phyloP scores from a whole-genome alignment of 1,140 invertebrate species.

The Telenomus remus region DNA sequence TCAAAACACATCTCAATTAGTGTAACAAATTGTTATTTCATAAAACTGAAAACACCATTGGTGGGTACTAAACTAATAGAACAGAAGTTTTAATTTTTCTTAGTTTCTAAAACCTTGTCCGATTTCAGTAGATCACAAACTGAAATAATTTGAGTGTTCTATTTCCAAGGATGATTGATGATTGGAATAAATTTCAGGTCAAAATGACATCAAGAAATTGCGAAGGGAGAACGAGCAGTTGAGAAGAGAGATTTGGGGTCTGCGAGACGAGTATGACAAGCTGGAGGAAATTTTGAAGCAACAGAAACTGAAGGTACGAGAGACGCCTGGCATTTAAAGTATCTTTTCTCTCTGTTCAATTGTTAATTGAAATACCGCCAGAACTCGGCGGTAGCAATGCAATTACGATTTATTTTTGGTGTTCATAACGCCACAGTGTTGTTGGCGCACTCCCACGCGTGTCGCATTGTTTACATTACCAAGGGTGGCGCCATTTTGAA shows the following conservation, averaged over 20 bases:
- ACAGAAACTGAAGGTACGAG: constrained; percentile 77
- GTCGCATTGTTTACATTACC: too few relatives aligned
- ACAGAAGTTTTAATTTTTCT: too few relatives aligned
- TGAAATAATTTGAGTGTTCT: too few relatives aligned
- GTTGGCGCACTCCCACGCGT: too few relatives aligned
- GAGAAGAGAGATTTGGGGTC: constrained; percentile 88
- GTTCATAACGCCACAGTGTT: constrained; percentile 20
- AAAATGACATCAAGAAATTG: constrained; percentile 91
- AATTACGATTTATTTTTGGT: constrained; percentile 43
- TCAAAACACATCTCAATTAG: too few relatives aligned
- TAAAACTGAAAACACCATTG: too few relatives aligned
- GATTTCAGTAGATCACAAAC: too few relatives aligned
- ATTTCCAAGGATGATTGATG: neutral
- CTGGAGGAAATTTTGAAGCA: constrained; percentile 85
- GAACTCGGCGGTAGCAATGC: constrained; percentile 35
- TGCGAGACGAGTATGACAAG: constrained; percentile 91
- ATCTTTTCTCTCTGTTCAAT: constrained; percentile 13
- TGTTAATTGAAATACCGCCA: constrained; percentile 49
- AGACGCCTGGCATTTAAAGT: constrained; percentile 34
- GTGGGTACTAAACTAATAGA: too few relatives aligned
- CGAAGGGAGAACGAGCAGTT: constrained; percentile 90
- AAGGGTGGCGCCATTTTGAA: too few relatives aligned
- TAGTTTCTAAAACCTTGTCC: too few relatives aligned
- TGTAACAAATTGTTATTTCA: too few relatives aligned
- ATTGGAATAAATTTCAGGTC: constrained; percentile 78